Percentiles rank a stretch among this genome's conserved stretches.
Evolutionary conservation across 2,797 vertebrate species (phyloP).

Genomic region (Sorex maritimensis): DNA sequence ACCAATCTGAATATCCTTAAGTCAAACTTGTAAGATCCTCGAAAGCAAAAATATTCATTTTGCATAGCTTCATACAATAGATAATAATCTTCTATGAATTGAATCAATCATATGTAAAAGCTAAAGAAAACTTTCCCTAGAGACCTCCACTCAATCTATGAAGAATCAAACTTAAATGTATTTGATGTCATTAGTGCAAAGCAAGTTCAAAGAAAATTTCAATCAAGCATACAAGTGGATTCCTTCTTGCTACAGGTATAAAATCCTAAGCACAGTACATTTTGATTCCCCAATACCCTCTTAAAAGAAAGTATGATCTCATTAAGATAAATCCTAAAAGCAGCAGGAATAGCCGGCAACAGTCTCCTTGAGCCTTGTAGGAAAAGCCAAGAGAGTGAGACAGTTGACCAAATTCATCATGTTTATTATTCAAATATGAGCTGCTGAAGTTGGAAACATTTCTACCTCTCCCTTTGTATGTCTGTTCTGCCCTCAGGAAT

Average conservation of each 20-base stretch:
- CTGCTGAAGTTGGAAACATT: neutral
- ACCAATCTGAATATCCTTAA: conserved; percentile 27
- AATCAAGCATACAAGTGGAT: neutral
- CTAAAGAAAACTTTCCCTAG: conserved; percentile 32
- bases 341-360: neutral
- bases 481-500: neutral
- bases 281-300: neutral
- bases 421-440: conserved; percentile 3
- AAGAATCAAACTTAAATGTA: conserved; percentile 55
- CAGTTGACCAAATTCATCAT: neutral
- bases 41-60: conserved; percentile 44
- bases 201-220: conserved; percentile 16
- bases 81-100: conserved; percentile 34
- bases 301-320: conserved; percentile 20
- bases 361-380: neutral
- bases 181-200: neutral
- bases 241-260: neutral
- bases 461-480: neutral
- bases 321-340: conserved; percentile 31
- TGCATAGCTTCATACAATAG: neutral
- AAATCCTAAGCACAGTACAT: conserved; percentile 45
- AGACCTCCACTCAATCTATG: neutral
- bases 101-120: conserved; percentile 14
- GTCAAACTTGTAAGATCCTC: conserved; percentile 9
- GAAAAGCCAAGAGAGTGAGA: conserved; percentile 12